phyloP scores from a whole-genome alignment of 35 echinoderm and acorn worm species.

The Heliocidaris erythrogramma region DNA sequence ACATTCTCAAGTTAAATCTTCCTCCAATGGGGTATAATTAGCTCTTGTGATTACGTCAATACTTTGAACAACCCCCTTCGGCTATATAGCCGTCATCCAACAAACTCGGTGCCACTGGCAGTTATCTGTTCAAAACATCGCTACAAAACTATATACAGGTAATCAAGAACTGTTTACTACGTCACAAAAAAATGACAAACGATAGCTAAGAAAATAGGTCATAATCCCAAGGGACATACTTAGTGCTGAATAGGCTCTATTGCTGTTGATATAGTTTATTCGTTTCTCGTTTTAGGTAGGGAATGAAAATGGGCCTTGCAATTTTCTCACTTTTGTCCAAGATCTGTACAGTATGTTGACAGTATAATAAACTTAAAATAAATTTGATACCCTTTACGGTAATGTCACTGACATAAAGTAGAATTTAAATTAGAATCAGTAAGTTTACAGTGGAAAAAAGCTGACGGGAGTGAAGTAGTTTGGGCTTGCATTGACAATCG shows the following conservation, averaged over 20 bases:
- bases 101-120: not conserved
- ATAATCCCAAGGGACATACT: not conserved
- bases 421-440: too few relatives aligned
- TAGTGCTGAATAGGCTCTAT: not conserved
- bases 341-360: too few relatives aligned
- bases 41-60: slow-evolving; percentile 19
- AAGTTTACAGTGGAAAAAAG: not conserved
- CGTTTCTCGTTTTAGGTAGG: not conserved
- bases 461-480: not conserved
- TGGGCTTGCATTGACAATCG: not conserved
- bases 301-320: not conserved
- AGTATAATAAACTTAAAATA: too few relatives aligned
- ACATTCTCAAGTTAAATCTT: not conserved
- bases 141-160: not conserved
- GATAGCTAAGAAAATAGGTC: not conserved
- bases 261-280: not conserved
- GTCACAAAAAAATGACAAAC: not conserved
- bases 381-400: too few relatives aligned
- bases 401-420: too few relatives aligned
- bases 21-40: slow-evolving; percentile 4
- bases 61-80: slow-evolving; percentile 4
- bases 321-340: not conserved
- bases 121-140: not conserved
- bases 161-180: not conserved
- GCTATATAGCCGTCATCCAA: not conserved